Evolutionary conservation across 2,113 vertebrate species (phyloP).

Genomic region (Nerophis lumbriciformis): DNA sequence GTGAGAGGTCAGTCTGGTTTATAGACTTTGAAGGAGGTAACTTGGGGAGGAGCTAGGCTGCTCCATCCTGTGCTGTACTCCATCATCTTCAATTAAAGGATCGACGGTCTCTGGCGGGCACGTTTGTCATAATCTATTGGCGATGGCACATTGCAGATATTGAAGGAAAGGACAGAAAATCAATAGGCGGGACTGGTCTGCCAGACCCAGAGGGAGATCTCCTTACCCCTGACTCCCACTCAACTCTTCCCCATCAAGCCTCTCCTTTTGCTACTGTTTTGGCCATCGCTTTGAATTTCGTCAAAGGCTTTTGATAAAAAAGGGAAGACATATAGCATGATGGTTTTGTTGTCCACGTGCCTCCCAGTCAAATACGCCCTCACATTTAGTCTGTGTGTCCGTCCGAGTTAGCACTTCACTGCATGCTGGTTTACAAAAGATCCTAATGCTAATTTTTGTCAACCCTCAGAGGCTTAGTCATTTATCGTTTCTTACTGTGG

Average conservation of each 20-base stretch:
- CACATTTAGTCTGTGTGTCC: constrained; percentile 40
- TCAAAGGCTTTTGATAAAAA: constrained; percentile 49
- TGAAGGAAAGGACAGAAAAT: constrained; percentile 77
- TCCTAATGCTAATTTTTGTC: too few relatives aligned
- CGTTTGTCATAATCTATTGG: constrained; percentile 77
- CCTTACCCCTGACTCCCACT: constrained; percentile 60
- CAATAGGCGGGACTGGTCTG: constrained; percentile 73
- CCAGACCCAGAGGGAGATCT: constrained; percentile 68
- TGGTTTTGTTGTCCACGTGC: constrained; percentile 54
- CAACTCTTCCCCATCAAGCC: constrained; percentile 59
- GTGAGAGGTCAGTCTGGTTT: constrained; percentile 28
- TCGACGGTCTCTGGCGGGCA: constrained; percentile 64
- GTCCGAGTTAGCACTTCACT: constrained; percentile 45
- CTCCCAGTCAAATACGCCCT: constrained; percentile 57
- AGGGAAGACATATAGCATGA: constrained; percentile 40
- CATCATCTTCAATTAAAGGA: constrained; percentile 76
- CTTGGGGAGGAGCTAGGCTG: constrained; percentile 55
- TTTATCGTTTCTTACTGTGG: neutral
- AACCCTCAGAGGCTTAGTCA: too few relatives aligned
- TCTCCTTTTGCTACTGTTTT: constrained; percentile 54
- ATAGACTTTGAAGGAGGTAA: constrained; percentile 41
- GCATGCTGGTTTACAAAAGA: neutral
- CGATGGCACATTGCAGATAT: constrained; percentile 69
- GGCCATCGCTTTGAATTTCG: constrained; percentile 68
- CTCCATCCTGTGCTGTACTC: constrained; percentile 66